phyloP scores from a whole-genome alignment of 2,113 vertebrate species.

The Andinoacara biseriatus region DNA sequence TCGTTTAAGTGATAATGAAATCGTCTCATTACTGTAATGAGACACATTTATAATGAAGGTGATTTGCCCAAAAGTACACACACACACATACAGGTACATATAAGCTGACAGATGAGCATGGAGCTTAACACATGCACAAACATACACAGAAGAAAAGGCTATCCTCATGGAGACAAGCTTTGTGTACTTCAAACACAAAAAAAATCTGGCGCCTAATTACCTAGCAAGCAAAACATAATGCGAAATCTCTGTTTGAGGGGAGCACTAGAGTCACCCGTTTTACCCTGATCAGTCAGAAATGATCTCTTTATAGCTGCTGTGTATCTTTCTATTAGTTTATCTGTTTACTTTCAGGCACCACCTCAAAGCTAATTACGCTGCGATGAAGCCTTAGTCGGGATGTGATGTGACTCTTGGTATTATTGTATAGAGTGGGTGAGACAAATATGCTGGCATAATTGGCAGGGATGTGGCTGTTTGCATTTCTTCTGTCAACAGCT shows the following conservation, averaged over 20 bases:
- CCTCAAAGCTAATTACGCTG: constrained; percentile 58
- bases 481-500: constrained; percentile 4
- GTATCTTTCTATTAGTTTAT: constrained; percentile 60
- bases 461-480: constrained; percentile 7
- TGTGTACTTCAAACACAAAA: constrained; percentile 30
- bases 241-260: constrained; percentile 57
- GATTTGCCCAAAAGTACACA: constrained; percentile 67
- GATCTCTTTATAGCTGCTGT: constrained; percentile 42
- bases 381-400: constrained; percentile 21
- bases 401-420: constrained; percentile 23
- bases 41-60: constrained; percentile 72
- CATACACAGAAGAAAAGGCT: neutral
- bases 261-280: constrained; percentile 28
- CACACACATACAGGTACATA: constrained; percentile 16
- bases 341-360: constrained; percentile 54
- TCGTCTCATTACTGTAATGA: constrained; percentile 81
- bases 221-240: constrained; percentile 58
- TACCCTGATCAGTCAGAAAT: constrained; percentile 40
- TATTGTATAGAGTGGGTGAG: neutral
- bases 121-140: constrained; percentile 2
- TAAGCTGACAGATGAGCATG: constrained; percentile 19
- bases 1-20: constrained; percentile 80
- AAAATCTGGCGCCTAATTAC: constrained; percentile 71
- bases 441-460: constrained; percentile 27
- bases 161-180: neutral